Evolutionary conservation across 1,140 invertebrate species (phyloP), one percentile per base, ranked within the genome.

Genomic region (Trichoplusia ni): DNA sequence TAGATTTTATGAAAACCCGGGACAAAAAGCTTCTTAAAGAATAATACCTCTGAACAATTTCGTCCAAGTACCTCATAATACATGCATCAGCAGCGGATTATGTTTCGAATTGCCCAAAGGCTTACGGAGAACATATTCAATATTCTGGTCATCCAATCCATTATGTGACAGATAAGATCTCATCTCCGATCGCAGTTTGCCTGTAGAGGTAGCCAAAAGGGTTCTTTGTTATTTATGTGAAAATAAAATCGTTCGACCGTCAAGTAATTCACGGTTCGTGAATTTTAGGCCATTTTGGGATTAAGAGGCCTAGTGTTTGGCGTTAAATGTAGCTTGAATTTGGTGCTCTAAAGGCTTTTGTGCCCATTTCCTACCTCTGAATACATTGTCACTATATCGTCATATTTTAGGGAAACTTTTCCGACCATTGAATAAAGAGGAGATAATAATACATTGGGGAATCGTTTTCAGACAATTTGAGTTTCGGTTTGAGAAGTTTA

Each of bases 131-230:
- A 53, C 49, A 37, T 53, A 53, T 53, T 53, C 49, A 53, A 53
- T 53, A 53, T 53, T 53, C 29, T 33, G 49, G 31, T 33, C 31
- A 11, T 53, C 31, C 29, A 53, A 23, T 53, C 31, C 31, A 53
- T 53, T 53, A 53, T 25, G 49, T 53, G 21, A 37, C n/a, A 2
- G 49, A 53, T 37, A 53, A 53, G 49, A 37, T 53, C 49, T 14
- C 49, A 13, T 35, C 49, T 53, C 31, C 49, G 31, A 53, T 53
- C 31, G 31, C 29, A 7, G 21, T 29, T 21, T 53, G 21, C n/a
- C 31, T 21, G 44, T 42, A 21, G 44, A 47, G 31, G 49, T 53
- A 53, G n/a, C 46, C 47, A 21, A 53, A 53, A 53, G 49, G 49
- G 49, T 53, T 23, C 31, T n/a, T n/a, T 1, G n/a, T 53, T 18